These are phyloP conservation scores for Archocentrus centrarchus DNA, from an alignment of 2,113 vertebrate genomes.

Conservation along the genomic window DNA sequence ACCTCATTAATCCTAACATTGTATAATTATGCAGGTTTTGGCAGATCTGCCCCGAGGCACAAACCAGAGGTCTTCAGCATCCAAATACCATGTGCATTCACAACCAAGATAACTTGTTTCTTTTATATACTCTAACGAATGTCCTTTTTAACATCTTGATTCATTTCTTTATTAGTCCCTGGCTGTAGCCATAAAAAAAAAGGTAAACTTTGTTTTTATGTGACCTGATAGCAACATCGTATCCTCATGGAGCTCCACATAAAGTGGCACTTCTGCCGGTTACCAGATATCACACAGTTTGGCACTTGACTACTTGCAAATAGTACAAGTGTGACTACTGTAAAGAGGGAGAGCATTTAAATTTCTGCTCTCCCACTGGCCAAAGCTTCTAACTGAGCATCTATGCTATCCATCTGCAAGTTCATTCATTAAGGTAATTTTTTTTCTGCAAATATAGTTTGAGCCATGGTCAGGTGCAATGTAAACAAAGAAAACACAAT, in stretches of 20 bases:
- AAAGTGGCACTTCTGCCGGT: constrained; percentile 13
- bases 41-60: no score
- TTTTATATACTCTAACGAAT: no score
- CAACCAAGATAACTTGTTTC: no score
- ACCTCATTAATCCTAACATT: no score
- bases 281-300: neutral
- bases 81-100: no score
- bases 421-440: neutral
- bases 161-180: no score
- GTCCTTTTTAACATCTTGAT: no score
- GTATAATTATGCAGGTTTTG: no score
- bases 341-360: neutral
- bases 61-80: no score
- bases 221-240: neutral
- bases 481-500: neutral
- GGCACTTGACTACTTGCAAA: constrained; percentile 25
- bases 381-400: neutral
- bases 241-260: neutral
- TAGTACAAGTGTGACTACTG: neutral
- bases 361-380: neutral
- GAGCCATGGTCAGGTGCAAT: neutral
- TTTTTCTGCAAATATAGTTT: neutral
- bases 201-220: neutral
- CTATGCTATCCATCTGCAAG: neutral
- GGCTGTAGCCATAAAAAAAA: no score